A percentile compares a stretch with the other conserved stretches of the same genome.
phyloP scores from a whole-genome alignment of 2,888 invertebrate genomes.

The Napeogenes sylphis region DNA sequence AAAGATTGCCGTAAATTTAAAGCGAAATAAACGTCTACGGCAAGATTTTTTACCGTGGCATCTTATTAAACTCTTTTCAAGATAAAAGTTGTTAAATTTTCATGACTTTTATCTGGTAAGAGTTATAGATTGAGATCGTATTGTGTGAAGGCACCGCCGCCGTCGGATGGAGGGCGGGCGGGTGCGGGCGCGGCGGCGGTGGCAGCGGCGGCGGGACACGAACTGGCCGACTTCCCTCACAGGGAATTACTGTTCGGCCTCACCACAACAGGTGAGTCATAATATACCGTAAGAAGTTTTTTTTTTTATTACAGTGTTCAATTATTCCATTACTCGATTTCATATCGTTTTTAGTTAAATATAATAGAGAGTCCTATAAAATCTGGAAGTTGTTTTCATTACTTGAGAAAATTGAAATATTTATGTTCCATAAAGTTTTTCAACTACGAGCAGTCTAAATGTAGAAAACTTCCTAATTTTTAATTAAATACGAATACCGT shows the following conservation, averaged over 20 bases:
- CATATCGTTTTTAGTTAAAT: too few species aligned
- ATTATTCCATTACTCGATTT: too few species aligned
- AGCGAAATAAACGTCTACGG: too few species aligned
- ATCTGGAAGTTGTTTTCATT: too few species aligned
- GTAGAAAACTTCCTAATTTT: slow-evolving; percentile 29
- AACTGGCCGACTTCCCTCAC: slow-evolving; percentile 88
- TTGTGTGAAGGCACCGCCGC: slow-evolving; percentile 69
- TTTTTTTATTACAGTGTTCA: not conserved
- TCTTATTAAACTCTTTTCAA: too few species aligned
- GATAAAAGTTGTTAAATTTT: too few species aligned
- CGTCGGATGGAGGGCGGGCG: slow-evolving; percentile 71
- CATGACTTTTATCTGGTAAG: slow-evolving; percentile 1
- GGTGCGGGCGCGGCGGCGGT: slow-evolving; percentile 79
- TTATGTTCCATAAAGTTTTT: too few species aligned
- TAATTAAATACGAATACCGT: slow-evolving; percentile 40
- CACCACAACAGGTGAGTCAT: slow-evolving; percentile 79
- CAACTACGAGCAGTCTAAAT: slow-evolving; percentile 17
- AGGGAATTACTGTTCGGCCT: slow-evolving; percentile 91
- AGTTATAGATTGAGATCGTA: not conserved
- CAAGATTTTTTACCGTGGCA: too few species aligned
- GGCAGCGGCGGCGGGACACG: slow-evolving; percentile 85
- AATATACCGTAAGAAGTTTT: not conserved
- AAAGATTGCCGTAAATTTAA: too few species aligned
- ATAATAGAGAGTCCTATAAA: too few species aligned
- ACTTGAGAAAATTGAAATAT: too few species aligned